phyloP scores from a whole-genome alignment of 2,888 invertebrate species.

The Tortricodes alternella region DNA sequence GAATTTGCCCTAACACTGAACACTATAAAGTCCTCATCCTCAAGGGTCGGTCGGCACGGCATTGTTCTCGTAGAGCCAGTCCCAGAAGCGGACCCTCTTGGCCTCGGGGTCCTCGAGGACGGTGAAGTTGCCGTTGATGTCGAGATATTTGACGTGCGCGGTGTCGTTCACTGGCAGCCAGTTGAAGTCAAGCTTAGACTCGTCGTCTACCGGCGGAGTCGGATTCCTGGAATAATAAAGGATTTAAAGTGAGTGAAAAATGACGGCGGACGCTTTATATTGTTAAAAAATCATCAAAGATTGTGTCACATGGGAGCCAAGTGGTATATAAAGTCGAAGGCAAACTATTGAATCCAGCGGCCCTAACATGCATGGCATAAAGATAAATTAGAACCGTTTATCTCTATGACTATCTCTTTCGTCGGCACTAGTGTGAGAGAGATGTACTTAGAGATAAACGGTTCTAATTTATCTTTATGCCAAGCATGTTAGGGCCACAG shows the following conservation, averaged over 20 bases:
- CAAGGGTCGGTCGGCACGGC: slow-evolving; percentile 35
- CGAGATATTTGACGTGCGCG: slow-evolving; percentile 69
- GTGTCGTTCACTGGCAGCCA: slow-evolving; percentile 79
- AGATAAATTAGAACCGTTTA: too few relatives aligned
- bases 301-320: too few relatives aligned
- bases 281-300: too few relatives aligned
- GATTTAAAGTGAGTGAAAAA: background rate
- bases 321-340: too few relatives aligned
- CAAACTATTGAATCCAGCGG: too few relatives aligned
- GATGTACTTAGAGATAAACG: too few relatives aligned
- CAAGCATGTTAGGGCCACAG: too few relatives aligned
- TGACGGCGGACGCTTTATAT: background rate
- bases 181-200: slow-evolving; percentile 72
- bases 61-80: slow-evolving; percentile 71
- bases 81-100: slow-evolving; percentile 82
- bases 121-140: slow-evolving; percentile 80
- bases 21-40: background rate
- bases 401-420: too few relatives aligned
- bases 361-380: too few relatives aligned
- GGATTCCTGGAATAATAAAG: slow-evolving; percentile 66
- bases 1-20: slow-evolving; percentile 30
- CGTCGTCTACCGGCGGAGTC: slow-evolving; percentile 77
- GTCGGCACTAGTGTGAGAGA: too few relatives aligned
- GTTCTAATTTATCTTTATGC: too few relatives aligned
- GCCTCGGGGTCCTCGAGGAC: slow-evolving; percentile 77